Evolutionary conservation across 2,888 invertebrate species (phyloP).

Genomic region (Chymomyza amoena): DNA sequence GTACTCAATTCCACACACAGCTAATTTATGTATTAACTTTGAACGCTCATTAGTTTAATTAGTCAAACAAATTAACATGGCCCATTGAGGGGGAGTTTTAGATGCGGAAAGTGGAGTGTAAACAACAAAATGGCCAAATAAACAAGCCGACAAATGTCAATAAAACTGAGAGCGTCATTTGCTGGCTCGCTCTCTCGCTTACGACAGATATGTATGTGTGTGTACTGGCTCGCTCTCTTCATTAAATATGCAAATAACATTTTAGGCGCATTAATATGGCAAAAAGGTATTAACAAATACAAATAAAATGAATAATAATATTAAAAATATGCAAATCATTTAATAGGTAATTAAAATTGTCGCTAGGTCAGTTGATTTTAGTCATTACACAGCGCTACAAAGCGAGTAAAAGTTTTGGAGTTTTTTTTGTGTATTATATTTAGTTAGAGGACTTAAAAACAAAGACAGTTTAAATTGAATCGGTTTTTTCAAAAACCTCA

Average conservation of each 20-base stretch:
- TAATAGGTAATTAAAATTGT: constrained; percentile 42
- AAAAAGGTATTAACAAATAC: constrained; percentile 27
- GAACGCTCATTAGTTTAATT: constrained; percentile 78
- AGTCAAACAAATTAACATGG: constrained; percentile 77
- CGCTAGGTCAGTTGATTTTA: background rate
- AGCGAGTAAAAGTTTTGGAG: background rate
- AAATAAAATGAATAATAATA: constrained; percentile 49
- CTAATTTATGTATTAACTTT: constrained; percentile 75
- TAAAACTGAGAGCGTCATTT: background rate
- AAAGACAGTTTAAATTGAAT: no score
- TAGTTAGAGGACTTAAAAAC: no score
- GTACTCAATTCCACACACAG: constrained; percentile 4
- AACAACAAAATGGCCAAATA: constrained; percentile 69
- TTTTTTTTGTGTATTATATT: no score
- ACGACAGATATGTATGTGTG: background rate
- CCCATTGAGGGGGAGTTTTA: constrained; percentile 34
- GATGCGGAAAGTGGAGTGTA: constrained; percentile 61
- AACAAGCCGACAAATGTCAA: constrained; percentile 36
- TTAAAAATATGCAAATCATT: constrained; percentile 64
- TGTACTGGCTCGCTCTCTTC: constrained; percentile 12
- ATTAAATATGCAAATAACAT: constrained; percentile 62
- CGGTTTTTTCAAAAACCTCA: no score
- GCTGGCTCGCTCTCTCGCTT: background rate
- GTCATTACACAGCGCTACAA: background rate
- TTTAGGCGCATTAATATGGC: constrained; percentile 24